These are phyloP conservation scores for Linnaemya tessellans DNA, from an alignment of 2,888 invertebrate genomes.

Conservation along the genomic window DNA sequence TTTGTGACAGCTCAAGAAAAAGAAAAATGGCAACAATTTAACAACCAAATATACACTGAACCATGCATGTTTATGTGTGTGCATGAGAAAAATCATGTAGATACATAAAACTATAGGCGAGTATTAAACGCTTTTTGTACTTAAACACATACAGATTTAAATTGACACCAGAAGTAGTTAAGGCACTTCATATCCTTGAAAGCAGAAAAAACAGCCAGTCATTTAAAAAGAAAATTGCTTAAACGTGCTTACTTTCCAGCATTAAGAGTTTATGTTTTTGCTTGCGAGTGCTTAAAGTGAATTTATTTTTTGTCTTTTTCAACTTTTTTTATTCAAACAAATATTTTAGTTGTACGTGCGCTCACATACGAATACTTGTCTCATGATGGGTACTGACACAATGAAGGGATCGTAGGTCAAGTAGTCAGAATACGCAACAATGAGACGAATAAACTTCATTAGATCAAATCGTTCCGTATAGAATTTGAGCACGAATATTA, in stretches of 20 bases:
- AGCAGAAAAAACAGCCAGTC: slow-evolving; percentile 26
- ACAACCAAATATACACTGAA: no score
- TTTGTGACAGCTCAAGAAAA: slow-evolving; percentile 9
- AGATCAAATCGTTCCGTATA: neutral
- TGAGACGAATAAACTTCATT: neutral
- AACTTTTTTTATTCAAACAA: neutral
- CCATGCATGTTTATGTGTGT: neutral
- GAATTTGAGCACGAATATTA: no score
- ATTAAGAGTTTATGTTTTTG: slow-evolving; percentile 48
- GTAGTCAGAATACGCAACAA: neutral
- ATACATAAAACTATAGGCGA: neutral
- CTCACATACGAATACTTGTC: neutral
- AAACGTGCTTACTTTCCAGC: slow-evolving; percentile 49
- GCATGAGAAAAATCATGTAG: neutral
- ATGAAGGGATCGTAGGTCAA: neutral
- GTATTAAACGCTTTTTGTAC: neutral
- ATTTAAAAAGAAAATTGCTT: slow-evolving; percentile 54
- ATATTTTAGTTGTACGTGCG: slow-evolving; percentile 7
- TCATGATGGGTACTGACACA: neutral
- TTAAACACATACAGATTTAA: neutral
- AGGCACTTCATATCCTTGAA: neutral
- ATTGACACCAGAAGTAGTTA: slow-evolving; percentile 9
- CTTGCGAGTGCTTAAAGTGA: neutral
- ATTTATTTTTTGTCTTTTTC: neutral
- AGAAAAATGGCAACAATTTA: neutral